Evolutionary conservation across 2,888 invertebrate species (phyloP).

Genomic region (Drosophila histrio): DNA sequence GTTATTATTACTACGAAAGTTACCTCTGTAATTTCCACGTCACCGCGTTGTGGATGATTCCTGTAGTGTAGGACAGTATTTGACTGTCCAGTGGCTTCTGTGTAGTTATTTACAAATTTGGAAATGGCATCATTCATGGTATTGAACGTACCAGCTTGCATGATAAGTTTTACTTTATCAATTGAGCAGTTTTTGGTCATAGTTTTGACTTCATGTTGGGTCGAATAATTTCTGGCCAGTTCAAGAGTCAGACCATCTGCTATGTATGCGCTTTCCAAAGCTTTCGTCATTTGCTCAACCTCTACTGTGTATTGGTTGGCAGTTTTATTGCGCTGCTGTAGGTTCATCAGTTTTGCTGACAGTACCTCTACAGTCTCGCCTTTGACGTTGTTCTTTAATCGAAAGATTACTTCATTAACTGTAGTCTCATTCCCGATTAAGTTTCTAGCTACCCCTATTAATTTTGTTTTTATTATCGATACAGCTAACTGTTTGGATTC

Average conservation of each 20-base stretch:
- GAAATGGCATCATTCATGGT: background rate
- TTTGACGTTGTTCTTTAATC: background rate
- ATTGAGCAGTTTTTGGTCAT: background rate
- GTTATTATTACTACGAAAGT: background rate
- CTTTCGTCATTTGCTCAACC: slow-evolving; percentile 15
- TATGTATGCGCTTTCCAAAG: slow-evolving; percentile 21
- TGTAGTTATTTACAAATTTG: too few relatives aligned
- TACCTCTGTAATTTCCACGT: too few relatives aligned
- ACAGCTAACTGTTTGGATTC: background rate
- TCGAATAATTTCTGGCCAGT: slow-evolving; percentile 15
- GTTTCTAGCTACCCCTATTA: background rate
- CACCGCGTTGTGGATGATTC: too few relatives aligned
- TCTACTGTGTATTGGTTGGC: slow-evolving; percentile 13
- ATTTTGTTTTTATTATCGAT: background rate
- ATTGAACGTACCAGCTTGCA: too few relatives aligned
- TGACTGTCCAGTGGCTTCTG: too few relatives aligned
- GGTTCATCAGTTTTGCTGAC: slow-evolving; percentile 18
- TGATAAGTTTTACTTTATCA: background rate
- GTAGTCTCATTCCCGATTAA: too few relatives aligned
- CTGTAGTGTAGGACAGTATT: too few relatives aligned
- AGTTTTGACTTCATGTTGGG: background rate
- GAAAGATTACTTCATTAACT: background rate
- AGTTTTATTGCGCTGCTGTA: slow-evolving; percentile 23
- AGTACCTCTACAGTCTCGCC: slow-evolving; percentile 9
- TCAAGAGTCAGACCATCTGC: slow-evolving; percentile 12